Evolutionary conservation across 2,113 vertebrate species (phyloP).

Genomic region (Ornithorhynchus anatinus): DNA sequence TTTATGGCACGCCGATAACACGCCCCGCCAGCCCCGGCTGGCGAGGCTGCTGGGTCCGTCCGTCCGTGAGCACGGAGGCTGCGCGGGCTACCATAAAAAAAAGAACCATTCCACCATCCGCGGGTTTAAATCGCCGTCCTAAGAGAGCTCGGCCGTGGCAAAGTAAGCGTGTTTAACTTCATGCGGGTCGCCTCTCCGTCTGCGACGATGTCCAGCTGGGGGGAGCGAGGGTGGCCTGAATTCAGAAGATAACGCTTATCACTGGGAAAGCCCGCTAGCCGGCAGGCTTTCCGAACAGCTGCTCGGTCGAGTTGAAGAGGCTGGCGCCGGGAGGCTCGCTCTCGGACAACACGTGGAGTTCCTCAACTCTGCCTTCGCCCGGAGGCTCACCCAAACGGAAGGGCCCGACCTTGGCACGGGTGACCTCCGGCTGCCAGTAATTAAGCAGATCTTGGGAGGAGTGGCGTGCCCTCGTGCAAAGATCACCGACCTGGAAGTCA

Average conservation of each 20-base stretch:
- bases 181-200: conserved; percentile 33
- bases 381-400: too few relatives aligned
- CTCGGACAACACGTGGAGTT: too few relatives aligned
- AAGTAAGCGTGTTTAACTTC: conserved; percentile 5
- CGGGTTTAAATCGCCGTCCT: conserved; percentile 11
- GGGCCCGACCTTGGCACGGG: too few relatives aligned
- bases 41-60: conserved; percentile 31
- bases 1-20: conserved; percentile 81
- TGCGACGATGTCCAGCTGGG: conserved; percentile 20
- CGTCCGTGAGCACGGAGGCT: too few relatives aligned
- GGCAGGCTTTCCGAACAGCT: too few relatives aligned
- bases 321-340: too few relatives aligned
- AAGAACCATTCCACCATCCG: not conserved
- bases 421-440: too few relatives aligned
- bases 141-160: conserved; percentile 19
- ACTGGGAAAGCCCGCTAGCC: conserved; percentile 39
- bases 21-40: conserved; percentile 43
- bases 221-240: conserved; percentile 40
- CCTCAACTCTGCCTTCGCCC: too few relatives aligned
- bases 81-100: not conserved
- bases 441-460: too few relatives aligned
- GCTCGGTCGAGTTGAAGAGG: too few relatives aligned
- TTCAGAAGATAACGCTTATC: conserved; percentile 65
- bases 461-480: too few relatives aligned
- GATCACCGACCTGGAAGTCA: too few relatives aligned